phyloP scores from a whole-genome alignment of 2,797 vertebrate genomes.

The Pteropus rufus region DNA sequence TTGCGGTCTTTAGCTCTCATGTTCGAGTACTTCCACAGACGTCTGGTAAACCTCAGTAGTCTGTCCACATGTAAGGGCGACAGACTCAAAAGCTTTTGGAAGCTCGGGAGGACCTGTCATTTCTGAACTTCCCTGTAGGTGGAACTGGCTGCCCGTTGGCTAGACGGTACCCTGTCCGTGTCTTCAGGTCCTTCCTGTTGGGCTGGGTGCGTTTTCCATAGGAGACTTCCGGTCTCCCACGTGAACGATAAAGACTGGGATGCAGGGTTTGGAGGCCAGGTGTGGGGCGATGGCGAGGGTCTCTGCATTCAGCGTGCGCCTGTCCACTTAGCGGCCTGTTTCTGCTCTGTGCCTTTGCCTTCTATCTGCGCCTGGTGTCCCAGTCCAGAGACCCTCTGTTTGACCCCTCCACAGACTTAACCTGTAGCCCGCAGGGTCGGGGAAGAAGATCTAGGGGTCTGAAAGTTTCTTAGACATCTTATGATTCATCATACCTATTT shows the following conservation, averaged over 20 bases:
- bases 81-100: neutral
- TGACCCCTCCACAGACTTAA: neutral
- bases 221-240: neutral
- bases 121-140: neutral
- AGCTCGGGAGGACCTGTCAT: neutral
- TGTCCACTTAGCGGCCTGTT: neutral
- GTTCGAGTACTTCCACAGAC: neutral
- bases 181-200: neutral
- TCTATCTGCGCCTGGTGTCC: neutral
- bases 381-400: neutral
- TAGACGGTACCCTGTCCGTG: neutral
- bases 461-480: neutral
- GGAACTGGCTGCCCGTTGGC: neutral
- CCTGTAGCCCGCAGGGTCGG: neutral
- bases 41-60: neutral
- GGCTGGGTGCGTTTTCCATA: neutral
- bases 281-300: neutral
- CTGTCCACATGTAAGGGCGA: neutral
- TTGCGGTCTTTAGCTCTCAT: neutral
- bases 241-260: neutral
- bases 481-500: neutral
- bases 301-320: neutral
- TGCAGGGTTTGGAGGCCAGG: neutral
- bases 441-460: neutral
- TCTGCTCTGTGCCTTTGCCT: neutral